Conservation (phyloP, 2,113 vertebrate genomes). For the Himantopus leucocephalus region DNA sequence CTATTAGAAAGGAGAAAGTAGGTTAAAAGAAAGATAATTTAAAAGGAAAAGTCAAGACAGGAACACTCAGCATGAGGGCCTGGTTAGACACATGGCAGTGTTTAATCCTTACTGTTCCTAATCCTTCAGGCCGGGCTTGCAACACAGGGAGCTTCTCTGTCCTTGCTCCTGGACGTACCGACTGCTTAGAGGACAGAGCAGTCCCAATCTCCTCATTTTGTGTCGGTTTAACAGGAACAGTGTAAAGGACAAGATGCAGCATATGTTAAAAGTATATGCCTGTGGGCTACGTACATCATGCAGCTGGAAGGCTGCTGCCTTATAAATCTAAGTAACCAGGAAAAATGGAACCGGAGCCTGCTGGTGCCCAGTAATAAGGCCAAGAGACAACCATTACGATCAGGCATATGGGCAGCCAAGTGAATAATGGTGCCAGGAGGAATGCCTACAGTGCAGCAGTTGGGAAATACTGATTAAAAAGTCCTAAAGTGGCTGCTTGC, state of each 20-base stretch:
- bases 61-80: not conserved
- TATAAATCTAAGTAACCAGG: not conserved
- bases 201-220: not conserved
- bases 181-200: not conserved
- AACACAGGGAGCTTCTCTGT: not conserved
- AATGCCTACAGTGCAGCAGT: not conserved
- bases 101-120: not conserved
- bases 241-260: not conserved
- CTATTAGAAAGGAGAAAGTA: not conserved
- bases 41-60: not conserved
- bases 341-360: not conserved
- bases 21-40: not conserved
- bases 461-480: constrained; percentile 14
- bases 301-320: not conserved
- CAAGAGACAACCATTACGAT: not conserved
- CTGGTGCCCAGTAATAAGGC: not conserved
- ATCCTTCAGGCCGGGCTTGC: not conserved
- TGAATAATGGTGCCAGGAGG: not conserved
- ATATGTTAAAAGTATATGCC: not conserved
- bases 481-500: not conserved
- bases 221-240: not conserved
- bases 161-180: not conserved
- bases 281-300: not conserved
- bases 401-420: not conserved
- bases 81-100: not conserved